Evolutionary conservation across 2,113 vertebrate species (phyloP), one percentile per base, ranked within the genome.

Genomic region (Bostrychus sinensis): DNA sequence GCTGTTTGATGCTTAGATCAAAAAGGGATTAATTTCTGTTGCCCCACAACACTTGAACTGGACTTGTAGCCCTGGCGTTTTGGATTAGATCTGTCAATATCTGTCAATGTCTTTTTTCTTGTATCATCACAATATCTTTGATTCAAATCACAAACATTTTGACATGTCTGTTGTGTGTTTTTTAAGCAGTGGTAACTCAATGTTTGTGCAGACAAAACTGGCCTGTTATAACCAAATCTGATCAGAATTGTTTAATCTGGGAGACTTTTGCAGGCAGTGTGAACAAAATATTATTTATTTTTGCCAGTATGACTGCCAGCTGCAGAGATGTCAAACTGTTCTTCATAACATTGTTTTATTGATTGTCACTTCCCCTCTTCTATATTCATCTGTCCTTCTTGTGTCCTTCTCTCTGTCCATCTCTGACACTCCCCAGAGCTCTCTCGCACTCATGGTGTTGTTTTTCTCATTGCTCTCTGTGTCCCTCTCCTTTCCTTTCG

Each of bases 401-500:
- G 28, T 65, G 62, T n/a, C 32, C 19, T 19, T 50, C 62, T 67
- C 41, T 72, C 65, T 59, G 53, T 75, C 43, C 65, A 69, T 68
- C 57, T 69, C 75, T 46, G 0, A 26, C 71, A 71, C 71, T 50
- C 66, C 16, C 19, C 67, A 42, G 43, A 48, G n/a, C n/a, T n/a
- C 30, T 82, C 85, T 91, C 89, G 86, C 86, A 61, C 75, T 91
- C 89, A 91, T 85, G 82, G 86, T 92, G 90, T 92, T 91, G 86
- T 91, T 90, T 90, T 92, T 91, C 86, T 93, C 91, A 93, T 92
- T 91, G 86, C 91, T 92, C 88, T 94, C 93, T 95, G 93, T 92
- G 94, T 94, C 93, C 93, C 76, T 10, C 91, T 87, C 91, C 89
- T 86, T 92, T 83, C 82, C 77, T 83, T 69, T 84, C 70, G 88